phyloP scores from a whole-genome alignment of 2,113 vertebrate species.

The Solea solea region DNA sequence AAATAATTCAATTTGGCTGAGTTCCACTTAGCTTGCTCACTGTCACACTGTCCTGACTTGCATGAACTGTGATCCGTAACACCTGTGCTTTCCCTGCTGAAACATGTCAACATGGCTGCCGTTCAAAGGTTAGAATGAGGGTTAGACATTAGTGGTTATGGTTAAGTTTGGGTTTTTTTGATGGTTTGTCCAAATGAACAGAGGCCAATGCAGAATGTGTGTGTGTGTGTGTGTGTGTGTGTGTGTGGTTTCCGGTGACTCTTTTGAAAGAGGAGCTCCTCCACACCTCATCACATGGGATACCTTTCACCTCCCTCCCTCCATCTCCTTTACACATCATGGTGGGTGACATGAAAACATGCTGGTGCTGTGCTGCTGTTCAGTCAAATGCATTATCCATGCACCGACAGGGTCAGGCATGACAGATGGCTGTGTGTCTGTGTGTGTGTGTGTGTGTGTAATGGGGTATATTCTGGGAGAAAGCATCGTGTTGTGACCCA shows the following conservation, averaged over 20 bases:
- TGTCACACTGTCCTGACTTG: no score
- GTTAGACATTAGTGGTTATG: no score
- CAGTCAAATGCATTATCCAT: slow-evolving; percentile 73
- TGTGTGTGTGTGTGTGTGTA: not conserved
- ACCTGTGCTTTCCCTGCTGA: no score
- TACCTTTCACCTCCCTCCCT: slow-evolving; percentile 60
- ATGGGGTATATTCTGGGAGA: not conserved
- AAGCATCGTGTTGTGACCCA: slow-evolving; percentile 5
- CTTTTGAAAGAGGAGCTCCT: slow-evolving; percentile 61
- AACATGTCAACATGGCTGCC: no score
- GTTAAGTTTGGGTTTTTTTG: no score
- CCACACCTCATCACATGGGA: slow-evolving; percentile 74
- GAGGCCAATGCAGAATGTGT: slow-evolving; percentile 5
- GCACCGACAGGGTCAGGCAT: slow-evolving; percentile 61
- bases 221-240: slow-evolving; percentile 20
- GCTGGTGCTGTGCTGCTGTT: slow-evolving; percentile 56
- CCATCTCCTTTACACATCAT: slow-evolving; percentile 44
- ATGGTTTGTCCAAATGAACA: no score
- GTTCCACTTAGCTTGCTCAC: no score
- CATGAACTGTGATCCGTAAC: no score
- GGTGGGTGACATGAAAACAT: slow-evolving; percentile 61
- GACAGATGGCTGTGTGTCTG: slow-evolving; percentile 57
- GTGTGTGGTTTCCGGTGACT: slow-evolving; percentile 68
- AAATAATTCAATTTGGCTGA: no score
- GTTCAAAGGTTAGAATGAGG: no score